phyloP scores from a whole-genome alignment of 2,888 invertebrate genomes.

The Copidosoma aretas region DNA sequence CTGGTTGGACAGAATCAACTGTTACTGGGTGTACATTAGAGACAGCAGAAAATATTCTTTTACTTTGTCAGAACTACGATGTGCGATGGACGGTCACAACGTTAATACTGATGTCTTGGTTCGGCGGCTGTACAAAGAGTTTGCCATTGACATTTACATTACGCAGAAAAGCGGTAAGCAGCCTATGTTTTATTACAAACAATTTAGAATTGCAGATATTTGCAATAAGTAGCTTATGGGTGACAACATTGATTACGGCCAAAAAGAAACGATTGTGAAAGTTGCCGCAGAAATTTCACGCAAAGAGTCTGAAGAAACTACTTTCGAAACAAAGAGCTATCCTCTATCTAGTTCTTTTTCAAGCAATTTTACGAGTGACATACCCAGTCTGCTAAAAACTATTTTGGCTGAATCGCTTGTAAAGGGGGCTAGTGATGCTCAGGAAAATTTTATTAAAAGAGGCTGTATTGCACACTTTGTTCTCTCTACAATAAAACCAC shows the following conservation, averaged over 20 bases:
- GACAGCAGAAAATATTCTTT: background rate
- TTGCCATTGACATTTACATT: background rate
- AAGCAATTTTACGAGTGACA: too few relatives aligned
- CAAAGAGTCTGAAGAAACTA: background rate
- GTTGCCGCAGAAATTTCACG: background rate
- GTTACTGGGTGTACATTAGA: background rate
- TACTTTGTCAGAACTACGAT: background rate
- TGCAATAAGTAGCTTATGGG: background rate
- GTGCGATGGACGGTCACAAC: background rate
- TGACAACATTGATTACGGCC: background rate
- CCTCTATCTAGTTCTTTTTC: too few relatives aligned
- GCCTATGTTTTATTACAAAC: background rate
- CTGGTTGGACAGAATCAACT: too few relatives aligned
- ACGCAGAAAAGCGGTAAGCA: background rate
- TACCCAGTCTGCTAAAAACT: too few relatives aligned
- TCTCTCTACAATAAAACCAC: slow-evolving; percentile 27
- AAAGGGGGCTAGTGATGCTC: too few relatives aligned
- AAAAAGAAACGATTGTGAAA: background rate
- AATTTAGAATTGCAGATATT: too few relatives aligned
- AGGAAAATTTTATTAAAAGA: background rate
- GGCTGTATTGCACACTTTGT: background rate
- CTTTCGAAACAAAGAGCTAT: too few relatives aligned
- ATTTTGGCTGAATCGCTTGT: too few relatives aligned
- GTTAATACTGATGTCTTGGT: background rate
- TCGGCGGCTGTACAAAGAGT: background rate